Evolutionary conservation across 2,888 invertebrate genomes (phyloP).

Genomic region (Abscondita cerata): DNA sequence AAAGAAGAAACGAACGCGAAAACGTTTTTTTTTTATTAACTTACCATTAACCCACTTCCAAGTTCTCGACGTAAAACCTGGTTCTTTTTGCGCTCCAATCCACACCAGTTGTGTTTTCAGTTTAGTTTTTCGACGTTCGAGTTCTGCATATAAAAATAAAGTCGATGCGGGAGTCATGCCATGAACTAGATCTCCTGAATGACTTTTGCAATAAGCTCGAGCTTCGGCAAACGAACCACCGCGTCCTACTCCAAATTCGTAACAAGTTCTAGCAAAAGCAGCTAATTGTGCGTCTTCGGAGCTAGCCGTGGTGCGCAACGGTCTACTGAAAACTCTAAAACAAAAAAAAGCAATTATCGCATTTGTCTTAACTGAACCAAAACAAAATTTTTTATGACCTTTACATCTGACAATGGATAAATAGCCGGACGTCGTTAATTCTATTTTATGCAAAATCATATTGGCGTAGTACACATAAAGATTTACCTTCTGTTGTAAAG

Average conservation of each 20-base stretch:
- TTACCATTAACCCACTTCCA: constrained; percentile 93
- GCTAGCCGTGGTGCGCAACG: constrained; percentile 78
- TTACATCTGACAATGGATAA: constrained; percentile 2
- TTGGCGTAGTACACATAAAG: constrained; percentile 2
- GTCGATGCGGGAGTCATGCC: constrained; percentile 66
- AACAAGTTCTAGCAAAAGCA: constrained; percentile 86
- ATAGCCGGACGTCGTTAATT: constrained; percentile 16
- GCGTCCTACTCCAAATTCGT: constrained; percentile 83
- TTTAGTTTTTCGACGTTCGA: constrained; percentile 79
- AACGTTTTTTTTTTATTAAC: constrained; percentile 40
- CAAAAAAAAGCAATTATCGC: neutral
- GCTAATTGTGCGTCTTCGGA: constrained; percentile 80
- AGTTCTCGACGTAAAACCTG: constrained; percentile 78
- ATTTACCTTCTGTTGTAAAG: constrained; percentile 85
- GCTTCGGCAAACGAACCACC: constrained; percentile 87
- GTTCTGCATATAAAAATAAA: constrained; percentile 75
- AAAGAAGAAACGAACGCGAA: too few relatives aligned
- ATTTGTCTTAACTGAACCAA: neutral
- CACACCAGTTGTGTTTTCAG: constrained; percentile 87
- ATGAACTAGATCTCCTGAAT: constrained; percentile 72
- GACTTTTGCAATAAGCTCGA: constrained; percentile 73
- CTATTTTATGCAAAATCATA: constrained; percentile 15
- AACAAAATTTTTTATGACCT: neutral
- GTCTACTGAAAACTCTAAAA: constrained; percentile 82
- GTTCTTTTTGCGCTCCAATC: constrained; percentile 91